Base-by-base conservation (phyloP, 2,888 invertebrate species). In the Falcaria lacertinaria region DNA sequence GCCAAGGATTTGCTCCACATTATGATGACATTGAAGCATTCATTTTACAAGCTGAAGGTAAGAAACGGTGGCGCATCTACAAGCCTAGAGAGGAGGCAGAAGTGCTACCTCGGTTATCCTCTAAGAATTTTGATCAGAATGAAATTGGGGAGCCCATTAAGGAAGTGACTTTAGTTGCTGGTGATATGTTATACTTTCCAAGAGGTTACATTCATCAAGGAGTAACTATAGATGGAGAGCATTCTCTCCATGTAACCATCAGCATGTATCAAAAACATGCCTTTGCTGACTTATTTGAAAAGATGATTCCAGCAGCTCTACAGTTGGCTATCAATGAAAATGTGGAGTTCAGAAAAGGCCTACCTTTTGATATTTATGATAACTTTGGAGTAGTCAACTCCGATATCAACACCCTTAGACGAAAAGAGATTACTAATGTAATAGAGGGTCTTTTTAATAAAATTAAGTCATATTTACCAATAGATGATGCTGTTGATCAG, bases 21-120 rank as follows among this genome's bases (percentile, higher is more conserved):
- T 99, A 95, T 74, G 99, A 99, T 84, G 99, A 99, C 69, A 99
- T 99, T 53, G 99, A 99, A 84, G 99, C 98, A 0, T 99, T 99
- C 74, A 94, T 99, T 37, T 74, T 99, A 38, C 99, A 99, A 89
- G 86, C 98, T 1, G 99, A 99, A 83, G 99, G 99, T 0, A 93
- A 94, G 61, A 99, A 99, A 76, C 93, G 94, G 52, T 99, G 99
- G 99, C 93, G 93, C 57, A 84, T 99, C 8, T 99, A 98, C 72
- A 92, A 92, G 56, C 97, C 98, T 11, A 87, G 90, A 71, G 90
- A 61, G n/a, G 69, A 85, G 3, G 88, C 90, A 33, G 95, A 96
- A 73, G 80, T 90, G 1, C 83, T 99, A 33, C 95, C 98, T 0
- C 90, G 97, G 51, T 91, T 90, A 57, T 98, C 98, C 0, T 98